Percentiles rank a stretch among this genome's conserved stretches.
Conservation (phyloP, 2,888 invertebrate genomes). For the Caenorhabditis sp. region DNA sequence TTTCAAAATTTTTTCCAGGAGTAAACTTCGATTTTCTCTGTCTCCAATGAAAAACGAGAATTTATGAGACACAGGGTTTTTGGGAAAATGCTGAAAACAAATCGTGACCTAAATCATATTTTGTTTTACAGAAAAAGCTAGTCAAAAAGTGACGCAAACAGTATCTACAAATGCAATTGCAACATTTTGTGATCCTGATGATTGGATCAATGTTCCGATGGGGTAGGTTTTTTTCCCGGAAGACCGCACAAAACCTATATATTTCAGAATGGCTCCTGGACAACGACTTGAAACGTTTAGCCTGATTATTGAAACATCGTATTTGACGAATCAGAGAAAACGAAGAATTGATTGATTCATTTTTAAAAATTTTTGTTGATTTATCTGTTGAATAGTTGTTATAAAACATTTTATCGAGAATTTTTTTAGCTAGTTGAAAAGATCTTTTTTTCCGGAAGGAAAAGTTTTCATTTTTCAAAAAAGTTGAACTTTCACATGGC, state of each 20-base stretch:
- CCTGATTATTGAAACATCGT: conserved; percentile 23
- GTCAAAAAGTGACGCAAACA: neutral
- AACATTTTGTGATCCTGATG: conserved; percentile 12
- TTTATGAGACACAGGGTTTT: too few relatives aligned
- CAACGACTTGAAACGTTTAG: conserved; percentile 39
- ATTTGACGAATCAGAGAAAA: neutral
- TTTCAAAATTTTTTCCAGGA: too few relatives aligned
- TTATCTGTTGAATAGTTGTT: neutral
- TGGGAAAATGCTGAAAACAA: too few relatives aligned
- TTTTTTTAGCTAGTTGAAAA: neutral
- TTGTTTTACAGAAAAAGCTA: neutral
- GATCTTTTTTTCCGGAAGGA: too few relatives aligned
- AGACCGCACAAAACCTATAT: too few relatives aligned
- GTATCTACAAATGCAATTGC: neutral
- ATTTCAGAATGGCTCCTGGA: conserved; percentile 40
- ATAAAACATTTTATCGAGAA: neutral
- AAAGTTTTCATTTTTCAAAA: too few relatives aligned
- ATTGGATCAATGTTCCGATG: conserved; percentile 33
- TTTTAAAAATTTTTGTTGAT: conserved; percentile 4
- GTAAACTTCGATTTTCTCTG: too few relatives aligned
- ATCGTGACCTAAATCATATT: neutral
- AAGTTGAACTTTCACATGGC: too few relatives aligned
- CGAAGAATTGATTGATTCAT: neutral
- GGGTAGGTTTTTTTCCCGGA: conserved; percentile 15
- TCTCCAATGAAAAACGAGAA: too few relatives aligned